Base-by-base conservation (phyloP, 2,888 invertebrate species). In the Nephrotoma guestfalica region DNA sequence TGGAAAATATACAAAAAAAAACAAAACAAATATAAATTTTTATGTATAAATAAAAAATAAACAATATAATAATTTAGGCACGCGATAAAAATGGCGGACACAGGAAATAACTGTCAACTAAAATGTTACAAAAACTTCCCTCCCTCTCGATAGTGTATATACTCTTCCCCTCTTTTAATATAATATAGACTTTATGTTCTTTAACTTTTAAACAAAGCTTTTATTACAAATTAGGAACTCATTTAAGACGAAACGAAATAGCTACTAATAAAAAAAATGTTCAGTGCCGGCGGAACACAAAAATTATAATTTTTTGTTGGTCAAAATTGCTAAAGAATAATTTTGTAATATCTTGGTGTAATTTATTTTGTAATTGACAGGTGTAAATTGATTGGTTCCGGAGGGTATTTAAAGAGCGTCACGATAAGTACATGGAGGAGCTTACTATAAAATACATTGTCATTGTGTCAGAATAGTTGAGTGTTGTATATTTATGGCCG, bases 1-100 rank as follows among this genome's bases (percentile, higher is more conserved):
- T 99, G 93, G 42, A 42, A 86, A 57, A 40, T 57, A 86, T 43
- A 85, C 40, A 71, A 86, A 45, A 86, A 86, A 45, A 18, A 5
- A 85, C 1, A 85, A 13, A 18, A 18, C 11, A 85, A 18, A 45
- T 45, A 18, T 85, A 15, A 85, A 18, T 85, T 45, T 41, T 84
- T 47, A 47, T 47, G n/a, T 47, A 47, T 18, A 43, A n/a, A 85
- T 13, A 85, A 18, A 30, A 9, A 18, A 45, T 45, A 43, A 45
- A 84, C 84, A 6, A 41, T 45, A 43, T 85, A 85, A 85, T 45
- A 85, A 45, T 45, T 9, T 41, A 18, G 18, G 45, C 85, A 85
- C 45, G 85, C 85, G 85, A 85, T 85, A 85, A 85, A 85, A 85
- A 85, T 85, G 85, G 85, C 85, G 85, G 42, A 45, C 43, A 85